Conservation (phyloP, 2,113 vertebrate genomes). For the Gallinago paraguaiae region DNA sequence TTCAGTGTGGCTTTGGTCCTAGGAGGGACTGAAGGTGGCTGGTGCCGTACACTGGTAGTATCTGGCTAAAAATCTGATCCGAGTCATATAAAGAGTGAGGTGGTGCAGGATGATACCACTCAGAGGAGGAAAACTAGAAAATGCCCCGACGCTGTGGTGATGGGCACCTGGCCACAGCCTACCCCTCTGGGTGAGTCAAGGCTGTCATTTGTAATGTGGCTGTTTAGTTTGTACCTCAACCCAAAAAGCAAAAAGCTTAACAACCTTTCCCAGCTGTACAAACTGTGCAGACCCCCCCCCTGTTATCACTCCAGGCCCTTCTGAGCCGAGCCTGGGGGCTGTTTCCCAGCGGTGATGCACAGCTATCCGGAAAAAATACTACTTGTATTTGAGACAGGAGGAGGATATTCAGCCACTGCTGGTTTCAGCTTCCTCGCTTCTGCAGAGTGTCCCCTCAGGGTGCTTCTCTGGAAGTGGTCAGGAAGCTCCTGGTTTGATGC, state of each 20-base stretch:
- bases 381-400: neutral
- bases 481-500: neutral
- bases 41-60: accelerated
- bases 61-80: neutral
- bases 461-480: neutral
- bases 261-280: neutral
- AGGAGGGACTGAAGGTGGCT: accelerated
- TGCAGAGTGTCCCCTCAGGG: neutral
- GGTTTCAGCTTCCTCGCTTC: neutral
- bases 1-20: neutral
- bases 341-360: neutral
- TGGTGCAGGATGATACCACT: too few species aligned
- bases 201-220: neutral
- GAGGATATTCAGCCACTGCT: neutral
- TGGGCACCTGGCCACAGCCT: neutral
- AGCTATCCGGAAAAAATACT: neutral
- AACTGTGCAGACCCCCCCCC: neutral
- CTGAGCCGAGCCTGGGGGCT: neutral
- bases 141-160: too few species aligned
- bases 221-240: neutral
- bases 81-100: accelerated
- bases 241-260: neutral
- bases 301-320: neutral
- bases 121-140: neutral
- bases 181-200: neutral